Percentiles rank a stretch among this genome's conserved stretches.
Conservation (phyloP, 2,113 vertebrate species). For the Petroica traversi region DNA sequence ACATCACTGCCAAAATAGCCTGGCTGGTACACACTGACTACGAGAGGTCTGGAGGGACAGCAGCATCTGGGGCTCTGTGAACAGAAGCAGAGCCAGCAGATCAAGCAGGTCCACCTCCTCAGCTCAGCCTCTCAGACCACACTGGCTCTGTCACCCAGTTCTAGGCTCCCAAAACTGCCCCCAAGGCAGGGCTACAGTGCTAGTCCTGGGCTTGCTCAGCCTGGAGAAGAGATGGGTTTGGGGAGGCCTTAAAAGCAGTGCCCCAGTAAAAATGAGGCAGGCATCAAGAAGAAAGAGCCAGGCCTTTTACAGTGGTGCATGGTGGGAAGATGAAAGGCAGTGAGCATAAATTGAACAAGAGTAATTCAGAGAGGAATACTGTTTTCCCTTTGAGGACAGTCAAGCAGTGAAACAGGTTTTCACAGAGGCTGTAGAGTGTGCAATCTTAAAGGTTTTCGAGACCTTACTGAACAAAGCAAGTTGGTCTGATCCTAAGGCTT, state of each 20-base stretch:
- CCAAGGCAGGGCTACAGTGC: not conserved
- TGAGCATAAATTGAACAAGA: not conserved
- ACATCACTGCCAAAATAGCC: not conserved
- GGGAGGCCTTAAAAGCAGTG: not conserved
- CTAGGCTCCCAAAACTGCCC: not conserved
- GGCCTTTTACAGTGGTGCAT: not conserved
- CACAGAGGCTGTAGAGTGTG: not conserved
- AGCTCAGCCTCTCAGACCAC: not conserved
- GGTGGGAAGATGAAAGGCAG: not conserved
- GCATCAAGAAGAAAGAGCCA: not conserved
- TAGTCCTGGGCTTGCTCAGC: not conserved
- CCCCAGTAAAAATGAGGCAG: not conserved
- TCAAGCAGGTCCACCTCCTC: not conserved
- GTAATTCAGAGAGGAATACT: not conserved
- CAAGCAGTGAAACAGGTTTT: not conserved
- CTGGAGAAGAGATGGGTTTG: not conserved
- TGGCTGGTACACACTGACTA: not conserved
- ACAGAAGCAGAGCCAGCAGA: not conserved
- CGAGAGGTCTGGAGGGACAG: not conserved
- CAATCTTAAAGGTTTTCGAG: not conserved
- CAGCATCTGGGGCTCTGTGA: not conserved
- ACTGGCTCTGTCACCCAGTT: not conserved
- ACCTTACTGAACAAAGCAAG: not conserved
- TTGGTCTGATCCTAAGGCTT: not conserved
- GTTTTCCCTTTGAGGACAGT: not conserved